Evolutionary conservation across 2,797 vertebrate genomes (phyloP).

Genomic region (Delichon dasypus): DNA sequence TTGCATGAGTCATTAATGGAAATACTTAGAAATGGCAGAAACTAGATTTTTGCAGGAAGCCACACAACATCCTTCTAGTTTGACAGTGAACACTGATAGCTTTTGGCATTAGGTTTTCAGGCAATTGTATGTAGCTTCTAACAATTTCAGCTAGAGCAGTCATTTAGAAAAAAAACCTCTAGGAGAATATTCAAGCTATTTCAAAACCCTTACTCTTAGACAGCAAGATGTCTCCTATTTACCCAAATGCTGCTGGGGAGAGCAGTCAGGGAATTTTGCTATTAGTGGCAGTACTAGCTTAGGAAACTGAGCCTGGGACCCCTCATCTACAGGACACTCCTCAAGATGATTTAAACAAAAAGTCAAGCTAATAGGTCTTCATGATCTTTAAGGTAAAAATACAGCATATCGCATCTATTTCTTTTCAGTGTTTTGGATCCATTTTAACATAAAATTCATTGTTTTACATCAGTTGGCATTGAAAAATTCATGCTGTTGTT

Average conservation of each 20-base stretch:
- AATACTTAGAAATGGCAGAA: not conserved
- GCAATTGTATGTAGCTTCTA: not conserved
- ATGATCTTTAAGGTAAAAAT: not conserved
- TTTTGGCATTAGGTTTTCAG: not conserved
- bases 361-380: not conserved
- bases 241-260: not conserved
- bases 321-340: not conserved
- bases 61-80: not conserved
- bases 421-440: not conserved
- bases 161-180: not conserved
- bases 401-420: not conserved
- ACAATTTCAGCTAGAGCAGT: not conserved
- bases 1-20: not conserved
- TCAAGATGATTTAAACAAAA: not conserved
- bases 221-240: not conserved
- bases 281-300: not conserved
- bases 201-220: not conserved
- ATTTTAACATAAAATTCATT: not conserved
- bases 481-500: not conserved
- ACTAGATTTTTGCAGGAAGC: constrained; percentile 1
- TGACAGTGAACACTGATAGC: not conserved
- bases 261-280: not conserved
- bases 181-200: not conserved
- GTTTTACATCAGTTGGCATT: not conserved
- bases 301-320: not conserved